phyloP scores from a whole-genome alignment of 1,140 invertebrate genomes.

The Carposina sasakii region DNA sequence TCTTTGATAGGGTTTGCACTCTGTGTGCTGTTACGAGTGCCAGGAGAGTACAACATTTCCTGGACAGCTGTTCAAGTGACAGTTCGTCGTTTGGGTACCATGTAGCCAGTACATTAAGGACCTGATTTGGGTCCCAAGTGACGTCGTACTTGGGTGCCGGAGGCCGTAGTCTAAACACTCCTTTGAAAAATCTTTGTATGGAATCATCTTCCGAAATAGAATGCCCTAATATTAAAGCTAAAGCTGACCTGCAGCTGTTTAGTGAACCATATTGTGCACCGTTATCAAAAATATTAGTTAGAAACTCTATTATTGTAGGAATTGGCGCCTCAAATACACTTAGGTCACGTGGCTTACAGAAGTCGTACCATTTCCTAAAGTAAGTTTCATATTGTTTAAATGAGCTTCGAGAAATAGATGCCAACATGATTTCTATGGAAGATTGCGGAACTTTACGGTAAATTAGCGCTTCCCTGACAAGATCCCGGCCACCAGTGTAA shows the following conservation, averaged over 20 bases:
- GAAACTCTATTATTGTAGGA: not conserved
- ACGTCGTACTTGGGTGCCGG: not conserved
- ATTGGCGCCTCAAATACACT: not conserved
- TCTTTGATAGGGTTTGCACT: slow-evolving; percentile 3
- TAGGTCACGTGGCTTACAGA: not conserved
- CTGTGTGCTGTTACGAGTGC: slow-evolving; percentile 1
- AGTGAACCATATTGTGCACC: slow-evolving; percentile 5
- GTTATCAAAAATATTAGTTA: not conserved
- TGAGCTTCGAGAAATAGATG: slow-evolving; percentile 23
- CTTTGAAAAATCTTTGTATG: slow-evolving; percentile 3
- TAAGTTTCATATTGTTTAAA: slow-evolving; percentile 33
- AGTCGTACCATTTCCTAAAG: slow-evolving; percentile 10
- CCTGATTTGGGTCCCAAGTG: not conserved
- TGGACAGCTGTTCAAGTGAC: not conserved
- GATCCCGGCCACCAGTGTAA: slow-evolving; percentile 7
- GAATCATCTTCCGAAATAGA: not conserved
- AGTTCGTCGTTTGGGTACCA: not conserved
- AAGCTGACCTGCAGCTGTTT: not conserved
- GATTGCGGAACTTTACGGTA: slow-evolving; percentile 14
- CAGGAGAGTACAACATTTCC: not conserved
- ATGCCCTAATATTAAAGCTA: not conserved
- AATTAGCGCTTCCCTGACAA: slow-evolving; percentile 1
- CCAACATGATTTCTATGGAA: slow-evolving; percentile 13
- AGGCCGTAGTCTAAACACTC: not conserved
- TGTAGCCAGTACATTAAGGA: not conserved